Evolutionary conservation across 2,113 vertebrate species (phyloP).

Genomic region (Gymnorhina tibicen): DNA sequence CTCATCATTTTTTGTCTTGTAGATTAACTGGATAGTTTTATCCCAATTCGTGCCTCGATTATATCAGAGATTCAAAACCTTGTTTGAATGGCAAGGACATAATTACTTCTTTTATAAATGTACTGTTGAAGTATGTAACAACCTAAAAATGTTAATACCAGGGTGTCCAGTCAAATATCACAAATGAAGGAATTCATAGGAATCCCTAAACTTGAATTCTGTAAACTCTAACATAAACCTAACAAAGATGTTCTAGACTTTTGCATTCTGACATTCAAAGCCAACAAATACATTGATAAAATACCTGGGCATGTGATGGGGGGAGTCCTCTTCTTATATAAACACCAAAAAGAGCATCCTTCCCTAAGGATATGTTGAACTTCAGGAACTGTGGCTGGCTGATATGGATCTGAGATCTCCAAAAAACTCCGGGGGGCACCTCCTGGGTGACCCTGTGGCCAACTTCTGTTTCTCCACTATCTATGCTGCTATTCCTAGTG

Average conservation of each 20-base stretch:
- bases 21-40: neutral
- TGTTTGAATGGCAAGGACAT: neutral
- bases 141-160: neutral
- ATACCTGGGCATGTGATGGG: constrained; percentile 95
- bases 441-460: constrained; percentile 92
- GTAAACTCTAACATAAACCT: neutral
- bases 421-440: constrained; percentile 93
- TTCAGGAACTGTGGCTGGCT: constrained; percentile 95
- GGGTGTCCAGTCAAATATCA: neutral
- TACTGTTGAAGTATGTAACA: neutral
- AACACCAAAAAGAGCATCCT: constrained; percentile 95
- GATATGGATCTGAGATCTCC: constrained; percentile 94
- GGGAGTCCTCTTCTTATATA: constrained; percentile 96
- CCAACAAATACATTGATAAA: neutral
- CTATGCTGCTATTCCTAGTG: constrained; percentile 93
- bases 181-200: neutral
- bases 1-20: neutral
- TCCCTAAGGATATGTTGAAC: constrained; percentile 97
- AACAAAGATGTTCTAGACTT: neutral
- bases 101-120: neutral
- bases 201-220: neutral
- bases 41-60: neutral
- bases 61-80: neutral
- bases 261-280: neutral
- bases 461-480: constrained; percentile 90